phyloP scores from a whole-genome alignment of 2,113 vertebrate genomes.

The Gavialis gangeticus region DNA sequence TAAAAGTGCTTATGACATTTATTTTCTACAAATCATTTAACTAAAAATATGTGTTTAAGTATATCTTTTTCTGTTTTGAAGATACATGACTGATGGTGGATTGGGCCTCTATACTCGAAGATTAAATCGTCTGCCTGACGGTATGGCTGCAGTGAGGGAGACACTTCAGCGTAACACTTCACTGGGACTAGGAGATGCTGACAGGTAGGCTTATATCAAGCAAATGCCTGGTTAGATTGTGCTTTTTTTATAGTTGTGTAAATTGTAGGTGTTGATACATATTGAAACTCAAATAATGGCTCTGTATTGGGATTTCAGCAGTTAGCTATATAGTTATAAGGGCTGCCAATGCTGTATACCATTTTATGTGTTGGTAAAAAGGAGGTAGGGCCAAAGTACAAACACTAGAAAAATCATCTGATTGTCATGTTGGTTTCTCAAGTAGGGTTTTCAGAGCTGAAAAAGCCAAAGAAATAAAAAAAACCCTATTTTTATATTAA shows the following conservation, averaged over 20 bases:
- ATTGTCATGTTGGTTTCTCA: background rate
- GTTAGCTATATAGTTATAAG: rapidly evolving
- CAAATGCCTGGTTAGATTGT: rapidly evolving
- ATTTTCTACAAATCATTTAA: rapidly evolving
- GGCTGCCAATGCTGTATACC: rapidly evolving
- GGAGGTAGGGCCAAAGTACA: background rate
- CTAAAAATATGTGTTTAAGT: background rate
- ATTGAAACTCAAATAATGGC: background rate
- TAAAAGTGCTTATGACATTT: rapidly evolving
- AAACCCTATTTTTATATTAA: background rate
- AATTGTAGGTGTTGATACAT: background rate
- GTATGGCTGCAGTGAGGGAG: slow-evolving; percentile 94
- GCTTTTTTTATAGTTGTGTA: rapidly evolving
- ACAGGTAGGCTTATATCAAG: slow-evolving; percentile 84
- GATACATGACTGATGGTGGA: slow-evolving; percentile 96
- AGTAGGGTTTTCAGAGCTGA: background rate
- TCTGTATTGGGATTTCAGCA: background rate
- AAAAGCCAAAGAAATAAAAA: background rate
- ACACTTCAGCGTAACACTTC: slow-evolving; percentile 88
- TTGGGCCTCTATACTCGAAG: slow-evolving; percentile 93
- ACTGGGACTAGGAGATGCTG: slow-evolving; percentile 92
- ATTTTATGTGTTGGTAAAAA: rapidly evolving
- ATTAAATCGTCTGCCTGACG: slow-evolving; percentile 92
- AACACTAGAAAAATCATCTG: background rate
- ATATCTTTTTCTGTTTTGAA: slow-evolving; percentile 46